Conservation (phyloP, 2,113 vertebrate genomes). For the Pagrus major region DNA sequence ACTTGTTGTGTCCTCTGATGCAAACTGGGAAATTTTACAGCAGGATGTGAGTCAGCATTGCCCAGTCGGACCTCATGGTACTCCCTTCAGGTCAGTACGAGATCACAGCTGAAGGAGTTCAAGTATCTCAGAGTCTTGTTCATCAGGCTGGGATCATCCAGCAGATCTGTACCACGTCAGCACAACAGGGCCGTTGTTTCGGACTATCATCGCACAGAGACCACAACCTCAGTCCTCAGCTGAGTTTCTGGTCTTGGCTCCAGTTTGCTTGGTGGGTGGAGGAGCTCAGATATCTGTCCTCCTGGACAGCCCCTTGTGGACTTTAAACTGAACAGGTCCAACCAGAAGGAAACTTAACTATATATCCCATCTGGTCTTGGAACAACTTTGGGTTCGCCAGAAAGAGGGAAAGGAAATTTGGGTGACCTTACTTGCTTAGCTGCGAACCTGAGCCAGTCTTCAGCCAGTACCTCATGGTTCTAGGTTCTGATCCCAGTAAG, state of each 20-base stretch:
- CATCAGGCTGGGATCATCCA: neutral
- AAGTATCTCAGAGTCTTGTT: too few species aligned
- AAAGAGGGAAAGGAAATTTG: neutral
- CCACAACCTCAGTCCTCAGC: neutral
- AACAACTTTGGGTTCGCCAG: neutral
- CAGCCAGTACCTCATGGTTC: neutral
- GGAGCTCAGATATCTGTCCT: neutral
- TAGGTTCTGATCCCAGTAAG: neutral
- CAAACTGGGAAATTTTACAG: neutral
- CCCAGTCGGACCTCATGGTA: neutral
- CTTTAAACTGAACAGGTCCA: neutral
- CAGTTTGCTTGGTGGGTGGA: too few species aligned
- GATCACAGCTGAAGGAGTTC: neutral
- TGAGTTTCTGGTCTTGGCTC: neutral
- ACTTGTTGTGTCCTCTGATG: neutral
- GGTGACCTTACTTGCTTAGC: neutral
- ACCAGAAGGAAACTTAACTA: neutral
- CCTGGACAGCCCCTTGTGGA: neutral
- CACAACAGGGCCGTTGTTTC: neutral
- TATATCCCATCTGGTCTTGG: too few species aligned
- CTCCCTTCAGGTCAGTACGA: neutral
- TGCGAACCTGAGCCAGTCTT: neutral
- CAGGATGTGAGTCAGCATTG: neutral
- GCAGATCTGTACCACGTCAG: too few species aligned
- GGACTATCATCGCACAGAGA: neutral